Percentiles rank a stretch among this genome's conserved stretches.
phyloP scores from a whole-genome alignment of 2,113 vertebrate species.

The Antigone vipio region DNA sequence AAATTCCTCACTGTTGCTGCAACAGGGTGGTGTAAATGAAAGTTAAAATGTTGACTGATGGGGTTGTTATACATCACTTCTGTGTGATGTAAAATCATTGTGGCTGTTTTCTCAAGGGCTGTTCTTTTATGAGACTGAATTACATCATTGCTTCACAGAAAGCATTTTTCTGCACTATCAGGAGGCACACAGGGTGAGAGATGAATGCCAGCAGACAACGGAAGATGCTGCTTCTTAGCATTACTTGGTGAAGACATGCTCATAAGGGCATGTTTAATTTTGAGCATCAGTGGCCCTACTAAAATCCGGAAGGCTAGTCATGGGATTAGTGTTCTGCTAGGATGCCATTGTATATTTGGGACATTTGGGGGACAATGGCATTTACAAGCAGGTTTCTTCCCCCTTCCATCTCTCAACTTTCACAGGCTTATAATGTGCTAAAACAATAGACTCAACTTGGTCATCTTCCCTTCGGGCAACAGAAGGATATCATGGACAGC shows the following conservation, averaged over 20 bases:
- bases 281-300: constrained; percentile 1
- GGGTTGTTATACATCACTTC: neutral
- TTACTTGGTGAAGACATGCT: neutral
- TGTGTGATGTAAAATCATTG: neutral
- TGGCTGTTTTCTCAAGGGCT: constrained; percentile 10
- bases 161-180: constrained; percentile 27
- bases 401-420: neutral
- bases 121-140: constrained; percentile 1
- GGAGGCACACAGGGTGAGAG: neutral
- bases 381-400: neutral
- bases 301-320: neutral
- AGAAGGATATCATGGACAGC: neutral
- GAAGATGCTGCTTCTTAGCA: neutral
- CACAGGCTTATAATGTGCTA: neutral
- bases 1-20: neutral
- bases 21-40: neutral
- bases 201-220: neutral
- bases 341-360: neutral
- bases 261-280: constrained; percentile 12
- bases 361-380: neutral
- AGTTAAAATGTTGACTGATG: constrained; percentile 4
- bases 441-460: neutral
- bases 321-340: neutral
- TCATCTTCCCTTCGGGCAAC: neutral
- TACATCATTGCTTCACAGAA: constrained; percentile 36